These are phyloP conservation scores for Actinopyga echinites DNA, from an alignment of 53 echinoderm and acorn worm genomes.

Conservation along the genomic window DNA sequence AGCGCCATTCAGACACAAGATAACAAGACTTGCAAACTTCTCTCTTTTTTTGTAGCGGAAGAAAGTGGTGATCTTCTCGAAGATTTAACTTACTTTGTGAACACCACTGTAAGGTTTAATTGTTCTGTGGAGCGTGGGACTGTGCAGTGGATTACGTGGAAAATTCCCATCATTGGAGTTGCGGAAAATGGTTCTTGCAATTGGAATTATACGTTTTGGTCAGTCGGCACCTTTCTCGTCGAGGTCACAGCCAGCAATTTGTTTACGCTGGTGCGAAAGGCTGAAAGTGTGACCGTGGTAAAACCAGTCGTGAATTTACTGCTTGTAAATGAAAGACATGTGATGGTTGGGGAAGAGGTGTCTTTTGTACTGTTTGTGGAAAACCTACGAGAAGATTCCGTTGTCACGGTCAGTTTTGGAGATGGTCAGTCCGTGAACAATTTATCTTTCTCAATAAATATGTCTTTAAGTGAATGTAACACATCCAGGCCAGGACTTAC, in stretches of 20 bases:
- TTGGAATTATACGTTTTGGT: constrained; percentile 2
- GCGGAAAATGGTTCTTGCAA: neutral
- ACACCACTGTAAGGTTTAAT: neutral
- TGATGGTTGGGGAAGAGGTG: neutral
- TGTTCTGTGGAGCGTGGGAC: neutral
- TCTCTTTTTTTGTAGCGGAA: neutral
- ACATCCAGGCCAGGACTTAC: no score
- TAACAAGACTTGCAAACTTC: neutral
- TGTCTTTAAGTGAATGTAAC: no score
- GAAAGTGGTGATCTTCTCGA: no score
- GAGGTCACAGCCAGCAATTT: neutral
- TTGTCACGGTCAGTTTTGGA: no score
- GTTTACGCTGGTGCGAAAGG: neutral
- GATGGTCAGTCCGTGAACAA: no score
- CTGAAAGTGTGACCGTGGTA: neutral
- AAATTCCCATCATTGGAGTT: neutral
- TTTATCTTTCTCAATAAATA: no score
- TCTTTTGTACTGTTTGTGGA: neutral
- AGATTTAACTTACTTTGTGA: no score
- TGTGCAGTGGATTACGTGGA: neutral
- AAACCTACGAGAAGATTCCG: no score
- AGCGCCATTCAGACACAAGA: no score
- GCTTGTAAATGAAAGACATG: no score
- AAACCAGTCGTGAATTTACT: no score
- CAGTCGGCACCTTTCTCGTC: neutral